phyloP scores from a whole-genome alignment of 1,140 invertebrate species.

The Hestina assimilis region DNA sequence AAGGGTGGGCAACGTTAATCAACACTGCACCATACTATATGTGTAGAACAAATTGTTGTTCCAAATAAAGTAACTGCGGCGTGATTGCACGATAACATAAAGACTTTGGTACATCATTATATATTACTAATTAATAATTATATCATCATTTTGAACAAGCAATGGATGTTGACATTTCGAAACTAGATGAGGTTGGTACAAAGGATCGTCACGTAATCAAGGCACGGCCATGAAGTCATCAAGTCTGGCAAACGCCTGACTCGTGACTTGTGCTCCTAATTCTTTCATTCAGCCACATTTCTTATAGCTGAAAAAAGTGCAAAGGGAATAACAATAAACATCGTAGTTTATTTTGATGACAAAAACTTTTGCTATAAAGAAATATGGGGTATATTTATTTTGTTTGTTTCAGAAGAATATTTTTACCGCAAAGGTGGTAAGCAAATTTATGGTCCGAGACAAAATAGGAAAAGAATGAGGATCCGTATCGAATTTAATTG shows the following conservation, averaged over 20 bases:
- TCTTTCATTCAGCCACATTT: conserved; percentile 33
- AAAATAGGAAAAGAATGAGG: no score
- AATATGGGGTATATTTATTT: no score
- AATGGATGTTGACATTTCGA: conserved; percentile 3
- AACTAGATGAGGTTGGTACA: background rate
- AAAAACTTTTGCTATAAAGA: background rate
- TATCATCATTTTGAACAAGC: background rate
- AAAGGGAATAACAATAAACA: conserved; percentile 13
- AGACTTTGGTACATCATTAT: no score
- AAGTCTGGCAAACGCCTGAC: conserved; percentile 37
- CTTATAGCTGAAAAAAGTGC: conserved; percentile 29
- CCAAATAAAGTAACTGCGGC: no score
- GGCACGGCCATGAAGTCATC: conserved; percentile 43
- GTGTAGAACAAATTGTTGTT: no score
- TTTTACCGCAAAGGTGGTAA: no score
- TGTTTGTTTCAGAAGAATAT: no score
- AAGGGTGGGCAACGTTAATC: no score
- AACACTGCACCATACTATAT: no score
- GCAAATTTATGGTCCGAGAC: no score
- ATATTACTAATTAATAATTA: conserved; percentile 1
- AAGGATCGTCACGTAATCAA: conserved; percentile 24
- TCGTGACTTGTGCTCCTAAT: conserved; percentile 37
- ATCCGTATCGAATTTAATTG: no score
- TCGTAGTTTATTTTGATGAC: background rate
- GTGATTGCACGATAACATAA: no score